These are phyloP conservation scores for Zaprionus vittiger DNA, from an alignment of 1,140 invertebrate genomes.

Conservation along the genomic window DNA sequence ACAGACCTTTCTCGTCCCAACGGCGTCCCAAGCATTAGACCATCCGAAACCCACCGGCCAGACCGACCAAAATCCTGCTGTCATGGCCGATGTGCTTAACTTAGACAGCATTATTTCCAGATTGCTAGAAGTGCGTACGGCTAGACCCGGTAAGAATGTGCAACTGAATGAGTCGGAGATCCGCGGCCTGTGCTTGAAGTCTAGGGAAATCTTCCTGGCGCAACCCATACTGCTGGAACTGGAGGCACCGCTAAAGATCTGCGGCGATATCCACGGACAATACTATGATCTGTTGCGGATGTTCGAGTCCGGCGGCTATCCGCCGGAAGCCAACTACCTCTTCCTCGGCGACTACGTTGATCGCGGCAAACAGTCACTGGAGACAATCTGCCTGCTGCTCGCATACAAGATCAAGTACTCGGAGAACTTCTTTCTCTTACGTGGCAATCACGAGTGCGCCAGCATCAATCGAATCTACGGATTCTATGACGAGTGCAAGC, in stretches of 20 bases:
- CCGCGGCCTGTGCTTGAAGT: constrained; percentile 97
- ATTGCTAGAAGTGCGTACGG: constrained; percentile 89
- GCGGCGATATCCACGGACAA: constrained; percentile 99
- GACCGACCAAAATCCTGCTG: constrained; percentile 23
- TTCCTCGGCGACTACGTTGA: constrained; percentile 96
- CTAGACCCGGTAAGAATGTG: constrained; percentile 98
- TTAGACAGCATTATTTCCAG: constrained; percentile 58
- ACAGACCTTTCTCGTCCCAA: constrained; percentile 17
- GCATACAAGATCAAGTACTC: constrained; percentile 98
- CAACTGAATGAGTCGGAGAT: constrained; percentile 98
- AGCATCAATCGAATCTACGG: constrained; percentile 96
- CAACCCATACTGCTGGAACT: constrained; percentile 98
- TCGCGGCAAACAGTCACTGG: constrained; percentile 92
- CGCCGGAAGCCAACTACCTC: constrained; percentile 99
- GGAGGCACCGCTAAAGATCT: constrained; percentile 99
- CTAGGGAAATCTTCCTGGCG: constrained; percentile 98
- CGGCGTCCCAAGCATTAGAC: constrained; percentile 35
- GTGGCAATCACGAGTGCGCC: constrained; percentile 94
- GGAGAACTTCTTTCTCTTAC: constrained; percentile 93
- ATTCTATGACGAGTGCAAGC: constrained; percentile 98
- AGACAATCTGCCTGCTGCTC: constrained; percentile 95
- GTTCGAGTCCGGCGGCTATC: constrained; percentile 99
- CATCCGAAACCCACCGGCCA: constrained; percentile 19
- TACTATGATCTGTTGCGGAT: constrained; percentile 98
- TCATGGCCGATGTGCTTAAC: constrained; percentile 61